Conservation (phyloP, 2,113 vertebrate species). For the Percopsis transmontana region DNA sequence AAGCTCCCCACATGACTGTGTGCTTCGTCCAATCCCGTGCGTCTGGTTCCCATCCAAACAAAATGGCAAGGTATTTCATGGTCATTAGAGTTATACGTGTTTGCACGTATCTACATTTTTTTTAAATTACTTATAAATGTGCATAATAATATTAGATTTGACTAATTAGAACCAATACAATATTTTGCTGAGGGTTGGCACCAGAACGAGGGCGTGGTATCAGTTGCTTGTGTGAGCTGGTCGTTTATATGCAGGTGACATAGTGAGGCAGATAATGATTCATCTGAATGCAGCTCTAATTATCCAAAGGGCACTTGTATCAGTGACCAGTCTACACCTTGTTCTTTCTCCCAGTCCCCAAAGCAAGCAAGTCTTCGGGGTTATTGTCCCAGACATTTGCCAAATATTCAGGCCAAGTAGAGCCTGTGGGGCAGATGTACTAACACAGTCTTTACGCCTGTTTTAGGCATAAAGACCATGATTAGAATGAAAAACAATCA, state of each 20-base stretch:
- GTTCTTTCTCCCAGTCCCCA: slow-evolving; percentile 37
- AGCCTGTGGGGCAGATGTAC: not conserved
- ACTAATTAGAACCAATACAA: not conserved
- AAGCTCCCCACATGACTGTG: too few species aligned
- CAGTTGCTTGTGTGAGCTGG: not conserved
- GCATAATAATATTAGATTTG: too few species aligned
- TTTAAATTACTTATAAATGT: too few species aligned
- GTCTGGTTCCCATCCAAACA: too few species aligned
- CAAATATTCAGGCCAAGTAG: slow-evolving; percentile 12
- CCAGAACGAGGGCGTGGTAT: not conserved
- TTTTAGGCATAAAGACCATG: too few species aligned
- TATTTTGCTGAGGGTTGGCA: not conserved
- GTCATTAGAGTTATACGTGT: too few species aligned
- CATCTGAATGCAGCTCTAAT: slow-evolving; percentile 52
- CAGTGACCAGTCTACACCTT: slow-evolving; percentile 41
- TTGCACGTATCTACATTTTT: too few species aligned
- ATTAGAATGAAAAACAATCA: too few species aligned
- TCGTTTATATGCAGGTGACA: slow-evolving; percentile 36
- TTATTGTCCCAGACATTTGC: slow-evolving; percentile 23
- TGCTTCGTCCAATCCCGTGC: too few species aligned
- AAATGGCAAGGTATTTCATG: too few species aligned
- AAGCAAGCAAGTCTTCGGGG: slow-evolving; percentile 28
- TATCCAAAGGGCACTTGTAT: slow-evolving; percentile 52
- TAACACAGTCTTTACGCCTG: too few species aligned
- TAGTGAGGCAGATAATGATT: slow-evolving; percentile 43